Base-by-base conservation (phyloP, 2,888 invertebrate genomes). In the Erannis defoliaria region DNA sequence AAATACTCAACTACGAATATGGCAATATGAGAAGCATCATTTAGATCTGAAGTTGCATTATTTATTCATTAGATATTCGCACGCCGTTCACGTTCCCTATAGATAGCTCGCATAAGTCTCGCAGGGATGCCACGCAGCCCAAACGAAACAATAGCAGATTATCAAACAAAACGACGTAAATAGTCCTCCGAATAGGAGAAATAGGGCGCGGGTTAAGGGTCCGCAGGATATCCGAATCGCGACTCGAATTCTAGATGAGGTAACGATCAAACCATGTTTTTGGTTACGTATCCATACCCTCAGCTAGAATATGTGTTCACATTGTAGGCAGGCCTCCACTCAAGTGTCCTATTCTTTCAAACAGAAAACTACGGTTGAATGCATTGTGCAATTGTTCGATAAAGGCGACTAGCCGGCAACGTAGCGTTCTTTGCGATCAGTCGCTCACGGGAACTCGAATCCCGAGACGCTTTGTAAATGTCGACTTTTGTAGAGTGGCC, bases 91-190 rank as follows among this genome's bases (percentile, higher is more conserved):
- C 91, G 91, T 90, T 79, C 81, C 75, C 81, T 81, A 88, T 87
- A 89, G 88, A 91, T 89, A 89, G 87, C 88, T 87, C 82, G 85
- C 86, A 90, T 90, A 91, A 90, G 88, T 92, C 89, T 89, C 87
- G 82, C 80, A 86, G 86, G 88, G 86, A 85, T 79, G 85, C 83
- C 77, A 78, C 84, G 83, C 79, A 81, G 81, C 82, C 85, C 84
- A 76, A 62, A 81, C 87, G 82, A 90, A 90, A 90, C 92, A 90
- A 93, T 89, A 86, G 88, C 87, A 88, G 89, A 92, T 92, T 93
- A 93, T 92, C 89, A 90, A 90, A 89, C 87, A 85, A 89, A 91
- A 91, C 88, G 89, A 90, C 90, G 88, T 89, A 90, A 90, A 91
- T 89, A 90, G 89, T 88, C 84, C 80, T 84, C 78, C 80, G 76